A percentile compares a stretch with the other conserved stretches of the same genome.
Conservation (phyloP, 2,888 invertebrate genomes). For the Kryphioiulus occultus region DNA sequence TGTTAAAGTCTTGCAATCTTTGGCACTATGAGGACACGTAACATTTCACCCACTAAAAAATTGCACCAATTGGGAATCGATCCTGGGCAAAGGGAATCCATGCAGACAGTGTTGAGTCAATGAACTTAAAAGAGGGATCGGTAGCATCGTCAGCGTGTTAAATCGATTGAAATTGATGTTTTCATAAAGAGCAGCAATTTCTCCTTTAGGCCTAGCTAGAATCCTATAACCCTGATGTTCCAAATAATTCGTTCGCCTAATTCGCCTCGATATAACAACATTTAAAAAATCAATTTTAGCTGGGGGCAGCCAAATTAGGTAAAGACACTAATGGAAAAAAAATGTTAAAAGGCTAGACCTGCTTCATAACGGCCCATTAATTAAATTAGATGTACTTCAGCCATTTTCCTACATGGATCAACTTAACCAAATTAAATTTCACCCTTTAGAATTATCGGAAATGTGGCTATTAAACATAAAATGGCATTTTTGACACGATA, state of each 20-base stretch:
- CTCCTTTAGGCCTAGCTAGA: background rate
- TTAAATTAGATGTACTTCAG: background rate
- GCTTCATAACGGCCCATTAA: background rate
- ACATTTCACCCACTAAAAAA: too few relatives aligned
- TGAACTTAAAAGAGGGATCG: background rate
- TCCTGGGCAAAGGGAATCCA: background rate
- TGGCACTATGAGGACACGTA: too few relatives aligned
- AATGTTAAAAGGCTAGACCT: background rate
- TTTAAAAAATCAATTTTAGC: background rate
- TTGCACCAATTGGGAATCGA: background rate
- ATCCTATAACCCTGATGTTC: background rate
- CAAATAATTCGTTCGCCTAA: background rate
- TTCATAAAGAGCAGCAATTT: background rate
- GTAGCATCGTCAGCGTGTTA: background rate
- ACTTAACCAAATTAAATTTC: too few relatives aligned
- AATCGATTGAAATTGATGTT: constrained; percentile 5
- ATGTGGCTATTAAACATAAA: too few relatives aligned
- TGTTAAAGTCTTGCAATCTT: too few relatives aligned
- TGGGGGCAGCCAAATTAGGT: background rate
- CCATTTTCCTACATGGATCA: too few relatives aligned
- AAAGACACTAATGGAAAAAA: background rate
- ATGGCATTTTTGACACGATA: too few relatives aligned
- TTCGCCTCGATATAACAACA: background rate
- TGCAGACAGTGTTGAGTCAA: background rate
- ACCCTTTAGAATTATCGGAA: too few relatives aligned